Conservation (phyloP, 1,140 invertebrate species). For the Drosophila sulfurigaster region DNA sequence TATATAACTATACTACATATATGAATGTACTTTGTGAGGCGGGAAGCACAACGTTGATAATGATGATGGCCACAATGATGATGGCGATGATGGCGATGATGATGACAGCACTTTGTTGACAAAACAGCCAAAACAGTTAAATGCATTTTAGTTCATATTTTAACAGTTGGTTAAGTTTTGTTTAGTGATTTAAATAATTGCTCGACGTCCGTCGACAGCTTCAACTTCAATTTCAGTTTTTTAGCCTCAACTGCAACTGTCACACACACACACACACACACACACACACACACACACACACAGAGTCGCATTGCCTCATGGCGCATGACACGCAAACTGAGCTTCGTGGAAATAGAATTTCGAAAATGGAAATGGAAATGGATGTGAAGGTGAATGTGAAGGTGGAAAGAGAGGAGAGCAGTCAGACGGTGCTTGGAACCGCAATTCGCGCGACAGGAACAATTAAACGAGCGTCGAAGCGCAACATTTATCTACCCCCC, state of each 20-base stretch:
- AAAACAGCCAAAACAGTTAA: constrained; percentile 81
- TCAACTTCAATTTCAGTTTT: constrained; percentile 13
- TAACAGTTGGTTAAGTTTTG: constrained; percentile 82
- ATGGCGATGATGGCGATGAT: constrained; percentile 59
- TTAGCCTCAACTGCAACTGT: constrained; percentile 13
- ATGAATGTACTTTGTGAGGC: no score
- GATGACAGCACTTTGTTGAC: constrained; percentile 79
- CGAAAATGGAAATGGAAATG: constrained; percentile 2
- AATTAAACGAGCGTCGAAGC: constrained; percentile 75
- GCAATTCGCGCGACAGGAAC: constrained; percentile 78
- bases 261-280: background rate
- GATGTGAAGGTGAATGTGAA: background rate
- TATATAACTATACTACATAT: background rate
- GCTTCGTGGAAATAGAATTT: constrained; percentile 1
- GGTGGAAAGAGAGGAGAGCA: background rate
- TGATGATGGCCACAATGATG: constrained; percentile 12
- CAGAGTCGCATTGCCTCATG: background rate
- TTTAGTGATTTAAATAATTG: constrained; percentile 83
- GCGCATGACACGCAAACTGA: constrained; percentile 51
- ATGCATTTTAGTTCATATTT: constrained; percentile 83
- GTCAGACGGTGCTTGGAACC: constrained; percentile 47
- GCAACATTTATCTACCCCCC: constrained; percentile 52
- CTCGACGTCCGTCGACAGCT: constrained; percentile 42
- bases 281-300: no score
- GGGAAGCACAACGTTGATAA: background rate